These are phyloP conservation scores for Aphrocallistes beatrix DNA, from an alignment of 37 sponge, comb jelly and placozoan species.

Conservation along the genomic window DNA sequence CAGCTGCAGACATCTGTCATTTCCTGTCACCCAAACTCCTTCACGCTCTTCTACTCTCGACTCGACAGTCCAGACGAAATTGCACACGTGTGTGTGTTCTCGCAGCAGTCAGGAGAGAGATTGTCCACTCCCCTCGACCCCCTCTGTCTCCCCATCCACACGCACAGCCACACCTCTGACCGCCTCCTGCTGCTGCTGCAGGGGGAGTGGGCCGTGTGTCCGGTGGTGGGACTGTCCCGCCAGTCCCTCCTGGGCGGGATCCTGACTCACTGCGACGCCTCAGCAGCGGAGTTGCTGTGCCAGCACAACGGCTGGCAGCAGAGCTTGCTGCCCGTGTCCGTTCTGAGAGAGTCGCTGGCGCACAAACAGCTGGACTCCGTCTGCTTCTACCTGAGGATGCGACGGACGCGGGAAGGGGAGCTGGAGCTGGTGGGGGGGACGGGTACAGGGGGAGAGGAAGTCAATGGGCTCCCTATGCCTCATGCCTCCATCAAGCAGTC, in stretches of 20 bases:
- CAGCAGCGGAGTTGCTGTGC: slow-evolving; percentile 64
- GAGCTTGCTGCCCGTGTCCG: slow-evolving; percentile 67
- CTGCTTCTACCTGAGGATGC: slow-evolving; percentile 59
- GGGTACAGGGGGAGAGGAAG: neutral
- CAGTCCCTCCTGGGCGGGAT: neutral
- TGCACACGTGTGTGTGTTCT: neutral
- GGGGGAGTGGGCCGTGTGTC: neutral
- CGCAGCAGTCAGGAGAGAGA: neutral
- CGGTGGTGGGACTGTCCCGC: neutral
- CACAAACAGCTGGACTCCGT: slow-evolving; percentile 78
- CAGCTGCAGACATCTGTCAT: neutral
- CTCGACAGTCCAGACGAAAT: neutral
- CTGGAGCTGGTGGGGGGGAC: slow-evolving; percentile 6
- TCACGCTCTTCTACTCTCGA: neutral
- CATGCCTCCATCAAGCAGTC: neutral
- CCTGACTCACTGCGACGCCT: slow-evolving; percentile 23
- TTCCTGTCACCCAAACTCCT: neutral
- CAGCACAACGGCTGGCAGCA: slow-evolving; percentile 76
- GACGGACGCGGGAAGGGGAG: neutral
- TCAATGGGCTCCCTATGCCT: neutral
- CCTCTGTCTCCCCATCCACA: neutral
- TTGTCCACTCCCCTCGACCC: neutral
- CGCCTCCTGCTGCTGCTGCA: neutral
- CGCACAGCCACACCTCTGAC: neutral
- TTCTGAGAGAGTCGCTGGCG: slow-evolving; percentile 64